Evolutionary conservation across 2,113 vertebrate species (phyloP).

Genomic region (Hepsetus odoe): DNA sequence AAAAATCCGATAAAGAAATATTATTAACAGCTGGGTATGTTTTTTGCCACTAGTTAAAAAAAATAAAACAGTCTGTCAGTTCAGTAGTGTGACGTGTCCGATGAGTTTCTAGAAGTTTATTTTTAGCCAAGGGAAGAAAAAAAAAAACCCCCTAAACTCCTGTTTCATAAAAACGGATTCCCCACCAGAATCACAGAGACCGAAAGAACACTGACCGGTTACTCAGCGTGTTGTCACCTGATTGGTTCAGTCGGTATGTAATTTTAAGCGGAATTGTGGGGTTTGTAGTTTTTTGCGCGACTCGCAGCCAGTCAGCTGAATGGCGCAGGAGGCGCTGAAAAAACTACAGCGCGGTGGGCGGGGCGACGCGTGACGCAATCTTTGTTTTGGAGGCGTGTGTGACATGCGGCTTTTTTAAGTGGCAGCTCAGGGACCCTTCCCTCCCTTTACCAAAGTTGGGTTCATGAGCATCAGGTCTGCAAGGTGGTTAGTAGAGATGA

Average conservation of each 20-base stretch:
- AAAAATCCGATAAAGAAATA: too few species aligned
- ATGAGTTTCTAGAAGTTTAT: too few species aligned
- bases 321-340: constrained; percentile 22
- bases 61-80: too few species aligned
- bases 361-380: neutral
- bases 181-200: neutral
- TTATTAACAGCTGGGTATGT: too few species aligned
- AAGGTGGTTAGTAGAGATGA: neutral
- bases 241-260: constrained; percentile 65
- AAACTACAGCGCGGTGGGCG: constrained; percentile 31
- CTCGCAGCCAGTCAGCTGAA: accelerated
- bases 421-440: constrained; percentile 19
- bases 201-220: constrained; percentile 15
- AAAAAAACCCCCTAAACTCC: neutral
- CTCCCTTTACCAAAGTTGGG: neutral
- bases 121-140: neutral
- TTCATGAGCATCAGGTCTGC: neutral
- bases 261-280: constrained; percentile 30
- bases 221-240: constrained; percentile 68
- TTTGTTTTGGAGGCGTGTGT: constrained; percentile 48
- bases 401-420: constrained; percentile 29
- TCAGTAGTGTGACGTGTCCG: too few species aligned
- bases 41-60: too few species aligned
- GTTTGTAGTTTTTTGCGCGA: constrained; percentile 57
- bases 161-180: neutral